Conservation (phyloP, 2,113 vertebrate genomes). For the Anolis sagrei region DNA sequence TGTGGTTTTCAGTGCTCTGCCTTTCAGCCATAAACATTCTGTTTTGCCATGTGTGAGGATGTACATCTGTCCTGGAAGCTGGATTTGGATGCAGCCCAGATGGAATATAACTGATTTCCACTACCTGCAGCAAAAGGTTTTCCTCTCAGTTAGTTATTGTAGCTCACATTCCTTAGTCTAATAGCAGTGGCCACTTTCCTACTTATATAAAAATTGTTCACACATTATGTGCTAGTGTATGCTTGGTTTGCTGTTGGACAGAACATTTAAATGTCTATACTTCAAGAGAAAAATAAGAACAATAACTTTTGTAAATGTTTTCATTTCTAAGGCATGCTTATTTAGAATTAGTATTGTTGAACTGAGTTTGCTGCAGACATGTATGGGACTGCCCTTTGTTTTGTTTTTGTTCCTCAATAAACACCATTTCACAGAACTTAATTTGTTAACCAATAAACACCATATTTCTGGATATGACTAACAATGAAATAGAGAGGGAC, state of each 20-base stretch:
- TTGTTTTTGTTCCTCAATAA: background rate
- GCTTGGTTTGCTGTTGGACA: background rate
- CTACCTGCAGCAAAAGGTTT: background rate
- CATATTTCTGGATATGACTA: background rate
- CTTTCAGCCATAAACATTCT: too few relatives aligned
- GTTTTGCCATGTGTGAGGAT: background rate
- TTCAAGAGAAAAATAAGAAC: too few relatives aligned
- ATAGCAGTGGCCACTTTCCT: background rate
- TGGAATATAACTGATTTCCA: background rate
- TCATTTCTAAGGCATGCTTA: too few relatives aligned
- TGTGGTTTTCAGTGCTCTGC: background rate
- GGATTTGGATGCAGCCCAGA: background rate
- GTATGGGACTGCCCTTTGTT: background rate
- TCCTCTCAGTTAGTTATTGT: background rate
- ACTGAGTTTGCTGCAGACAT: background rate
- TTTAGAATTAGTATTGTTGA: background rate
- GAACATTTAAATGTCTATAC: too few relatives aligned
- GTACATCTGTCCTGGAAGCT: background rate
- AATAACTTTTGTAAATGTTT: too few relatives aligned
- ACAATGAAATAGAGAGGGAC: slow-evolving; percentile 4
- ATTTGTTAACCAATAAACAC: background rate
- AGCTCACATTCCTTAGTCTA: background rate
- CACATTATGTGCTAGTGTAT: background rate
- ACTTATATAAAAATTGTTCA: background rate
- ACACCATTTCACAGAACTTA: background rate